phyloP scores from a whole-genome alignment of 2,113 vertebrate genomes.

The Dasypus novemcinctus region DNA sequence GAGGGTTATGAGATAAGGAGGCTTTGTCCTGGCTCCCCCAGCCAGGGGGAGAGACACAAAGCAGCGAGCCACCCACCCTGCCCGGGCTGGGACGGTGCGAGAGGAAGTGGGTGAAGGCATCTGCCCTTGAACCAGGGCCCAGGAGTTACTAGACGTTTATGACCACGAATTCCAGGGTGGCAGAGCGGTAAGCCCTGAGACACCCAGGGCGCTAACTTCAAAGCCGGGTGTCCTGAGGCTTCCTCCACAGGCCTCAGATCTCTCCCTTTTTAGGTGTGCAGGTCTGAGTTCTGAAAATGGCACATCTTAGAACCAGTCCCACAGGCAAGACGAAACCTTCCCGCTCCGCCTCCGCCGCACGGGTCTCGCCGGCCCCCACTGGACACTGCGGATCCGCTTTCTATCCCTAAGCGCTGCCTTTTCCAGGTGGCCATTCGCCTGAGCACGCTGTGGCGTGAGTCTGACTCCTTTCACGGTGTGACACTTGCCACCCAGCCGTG shows the following conservation, averaged over 20 bases:
- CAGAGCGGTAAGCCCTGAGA: not conserved
- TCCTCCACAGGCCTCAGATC: not conserved
- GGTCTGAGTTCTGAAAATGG: not conserved
- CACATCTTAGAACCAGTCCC: not conserved
- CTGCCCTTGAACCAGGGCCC: not conserved
- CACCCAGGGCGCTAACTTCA: not conserved
- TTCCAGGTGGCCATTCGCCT: not conserved
- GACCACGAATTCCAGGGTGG: not conserved
- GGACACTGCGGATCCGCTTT: not conserved
- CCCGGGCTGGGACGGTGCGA: not conserved
- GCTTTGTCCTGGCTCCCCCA: not conserved
- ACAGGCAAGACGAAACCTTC: not conserved
- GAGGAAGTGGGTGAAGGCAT: rapidly evolving
- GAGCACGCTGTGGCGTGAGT: not conserved
- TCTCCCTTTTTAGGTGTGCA: not conserved
- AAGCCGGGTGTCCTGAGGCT: not conserved
- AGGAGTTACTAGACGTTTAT: not conserved
- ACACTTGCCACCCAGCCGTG: not conserved
- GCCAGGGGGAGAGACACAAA: not conserved
- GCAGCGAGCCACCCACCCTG: not conserved
- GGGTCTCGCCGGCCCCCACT: no score
- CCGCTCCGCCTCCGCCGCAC: not conserved
- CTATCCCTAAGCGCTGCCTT: not conserved
- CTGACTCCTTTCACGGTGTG: not conserved
- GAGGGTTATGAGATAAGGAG: not conserved